Evolutionary conservation across 2,797 vertebrate genomes (phyloP), one percentile per base, ranked within the genome.

Genomic region (Chloroceryle inda): DNA sequence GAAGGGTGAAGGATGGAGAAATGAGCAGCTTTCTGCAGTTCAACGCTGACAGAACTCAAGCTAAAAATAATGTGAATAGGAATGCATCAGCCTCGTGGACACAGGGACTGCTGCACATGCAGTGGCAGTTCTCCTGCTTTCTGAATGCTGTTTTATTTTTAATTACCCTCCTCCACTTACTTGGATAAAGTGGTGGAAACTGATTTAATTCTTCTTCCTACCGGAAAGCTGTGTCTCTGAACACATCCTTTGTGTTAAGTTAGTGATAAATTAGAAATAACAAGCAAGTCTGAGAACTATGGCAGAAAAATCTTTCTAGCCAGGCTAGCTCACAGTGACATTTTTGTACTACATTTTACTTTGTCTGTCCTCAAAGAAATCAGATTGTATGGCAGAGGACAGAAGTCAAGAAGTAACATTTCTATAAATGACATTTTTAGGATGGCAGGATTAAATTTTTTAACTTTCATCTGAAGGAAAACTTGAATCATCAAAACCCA

Each of bases 51-150:
- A 83, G 78, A 88, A 85, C 22, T 88, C 49, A 89, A 45, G 72
- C 80, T 95, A 94, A 97, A 97, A 96, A 79, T 91, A 89, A 64
- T 42, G 33, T 64, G 66, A 94, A 73, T 0, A 91, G 92, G 56
- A 94, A 91, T 33, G 55, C 52, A 73, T 10, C 62, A 79, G 58
- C n/a, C 78, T 85, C 61, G 24, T 27, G 49, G 82, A 86, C 1
- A 2, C 67, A 44, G 77, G 42, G 38, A 59, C 33, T 9, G 10
- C 59, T 93, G 71, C 69, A 53, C 52, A 40, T 19, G 14, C 33
- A 31, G 69, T 58, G 52, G 33, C 66, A 94, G 33, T 45, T 90
- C 63, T 88, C 52, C 67, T 69, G 50, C 37, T 80, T 78, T 62
- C 63, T 69, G 37, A 85, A 92, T 37, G n/a, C 82, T 31, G 89